Base-by-base conservation (phyloP, 2,888 invertebrate genomes). In the Heliothis peltigera region DNA sequence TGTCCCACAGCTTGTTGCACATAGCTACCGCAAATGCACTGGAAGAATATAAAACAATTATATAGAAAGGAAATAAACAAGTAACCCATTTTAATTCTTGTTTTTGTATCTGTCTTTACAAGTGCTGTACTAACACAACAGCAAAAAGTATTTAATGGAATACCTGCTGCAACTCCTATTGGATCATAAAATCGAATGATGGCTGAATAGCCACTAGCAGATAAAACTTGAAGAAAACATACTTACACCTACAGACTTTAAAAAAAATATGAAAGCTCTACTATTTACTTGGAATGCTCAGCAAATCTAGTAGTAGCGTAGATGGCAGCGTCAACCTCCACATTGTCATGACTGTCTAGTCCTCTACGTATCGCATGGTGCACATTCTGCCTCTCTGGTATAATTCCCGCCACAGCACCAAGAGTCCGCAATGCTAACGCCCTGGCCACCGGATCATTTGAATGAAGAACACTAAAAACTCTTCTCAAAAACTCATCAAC, bases 281-380 rank as follows among this genome's bases (percentile, higher is more conserved):
- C 0, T 12, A 77, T 94, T 91, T 95, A 97, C 97, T 98, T 98
- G 0, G 99, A 99, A 89, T 98, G 98, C 17, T 98, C 98, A 25
- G 99, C 98, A 96, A 99, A 99, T 93, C 98, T 97, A 61, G 97
- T 97, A 49, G 99, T 98, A 32, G 99, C 99, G 95, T 97, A 98
- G 75, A 99, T 98, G 12, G 99, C 99, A 49, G 99, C 99, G 89
- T 98, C 98, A 32, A 99, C 98, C 93, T 99, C 99, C 0, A 98
- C 98, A 75, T 98, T 97, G 89, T 99, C 98, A 90, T 98, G 98
- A 47, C 99, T 99, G 89, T 99, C 99, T 15, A 99, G 92, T 21
- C 98, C 98, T 77, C 98, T 96, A 35, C 99, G 95, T 58, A 99
- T 98, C 67, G 98, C 98, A 85, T 99, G 99, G 89, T 99, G 99